Percentiles rank a stretch among this genome's conserved stretches.
phyloP scores from a whole-genome alignment of 2,888 invertebrate species.

The Hermaeophaga mercurialis region DNA sequence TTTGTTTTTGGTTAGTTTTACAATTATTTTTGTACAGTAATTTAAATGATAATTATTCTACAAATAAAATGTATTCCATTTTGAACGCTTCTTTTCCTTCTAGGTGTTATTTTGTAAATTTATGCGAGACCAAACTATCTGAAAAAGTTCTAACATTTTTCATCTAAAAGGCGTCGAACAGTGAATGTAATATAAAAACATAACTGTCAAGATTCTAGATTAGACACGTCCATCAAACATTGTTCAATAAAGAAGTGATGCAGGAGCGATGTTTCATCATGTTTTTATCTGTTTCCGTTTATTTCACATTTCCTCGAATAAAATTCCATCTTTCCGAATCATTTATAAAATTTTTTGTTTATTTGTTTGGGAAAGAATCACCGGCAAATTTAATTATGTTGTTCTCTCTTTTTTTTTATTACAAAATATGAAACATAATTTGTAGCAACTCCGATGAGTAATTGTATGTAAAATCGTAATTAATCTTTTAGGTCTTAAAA shows the following conservation, averaged over 20 bases:
- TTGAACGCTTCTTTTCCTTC: too few species aligned
- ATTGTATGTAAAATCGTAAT: too few species aligned
- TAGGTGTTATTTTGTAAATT: slow-evolving; percentile 4
- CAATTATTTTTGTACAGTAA: too few species aligned
- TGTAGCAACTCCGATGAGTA: too few species aligned
- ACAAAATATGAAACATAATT: too few species aligned
- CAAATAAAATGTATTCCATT: too few species aligned
- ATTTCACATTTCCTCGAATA: slow-evolving; percentile 19
- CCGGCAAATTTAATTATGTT: not conserved
- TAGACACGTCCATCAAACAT: slow-evolving; percentile 30
- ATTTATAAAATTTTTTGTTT: slow-evolving; percentile 16
- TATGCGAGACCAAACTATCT: slow-evolving; percentile 15
- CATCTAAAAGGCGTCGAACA: slow-evolving; percentile 26
- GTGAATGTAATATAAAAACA: slow-evolving; percentile 30
- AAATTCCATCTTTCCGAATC: slow-evolving; percentile 16
- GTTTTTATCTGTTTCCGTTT: slow-evolving; percentile 25
- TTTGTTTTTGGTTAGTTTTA: too few species aligned
- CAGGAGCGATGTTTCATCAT: slow-evolving; percentile 26
- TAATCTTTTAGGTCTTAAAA: too few species aligned
- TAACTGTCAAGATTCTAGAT: slow-evolving; percentile 32
- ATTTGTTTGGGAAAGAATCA: not conserved
- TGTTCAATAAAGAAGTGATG: slow-evolving; percentile 26
- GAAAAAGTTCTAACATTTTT: slow-evolving; percentile 26
- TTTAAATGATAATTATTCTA: too few species aligned
- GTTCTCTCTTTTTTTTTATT: not conserved